A percentile compares a stretch with the other conserved stretches of the same genome.
These are phyloP conservation scores for Odontophorus gujanensis DNA, from an alignment of 2,113 vertebrate genomes.

Conservation along the genomic window DNA sequence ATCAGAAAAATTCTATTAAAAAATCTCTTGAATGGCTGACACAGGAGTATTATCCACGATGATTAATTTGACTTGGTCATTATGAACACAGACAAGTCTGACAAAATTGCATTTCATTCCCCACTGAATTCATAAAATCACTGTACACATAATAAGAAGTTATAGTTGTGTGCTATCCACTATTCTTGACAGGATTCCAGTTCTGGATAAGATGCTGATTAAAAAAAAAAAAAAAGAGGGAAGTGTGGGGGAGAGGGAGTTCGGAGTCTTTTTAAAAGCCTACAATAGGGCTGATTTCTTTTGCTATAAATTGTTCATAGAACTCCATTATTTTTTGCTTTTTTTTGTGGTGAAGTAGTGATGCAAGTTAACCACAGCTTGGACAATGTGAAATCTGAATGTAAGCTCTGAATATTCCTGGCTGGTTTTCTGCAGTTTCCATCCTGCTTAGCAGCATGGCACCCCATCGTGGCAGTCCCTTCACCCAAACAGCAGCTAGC, in stretches of 20 bases:
- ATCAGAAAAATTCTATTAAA: conserved; percentile 99
- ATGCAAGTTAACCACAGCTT: conserved; percentile 21
- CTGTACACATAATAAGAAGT: conserved; percentile 71
- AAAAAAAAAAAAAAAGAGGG: not conserved
- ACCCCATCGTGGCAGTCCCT: not conserved
- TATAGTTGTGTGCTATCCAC: conserved; percentile 61
- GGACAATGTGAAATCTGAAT: not conserved
- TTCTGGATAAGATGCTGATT: conserved; percentile 61
- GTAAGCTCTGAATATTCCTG: not conserved
- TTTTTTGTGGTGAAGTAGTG: not conserved
- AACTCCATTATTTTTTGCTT: conserved; percentile 30
- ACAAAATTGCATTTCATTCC: conserved; percentile 95
- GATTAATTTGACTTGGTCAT: conserved; percentile 97
- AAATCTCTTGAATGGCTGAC: conserved; percentile 91
- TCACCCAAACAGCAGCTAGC: not conserved
- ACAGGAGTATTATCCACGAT: conserved; percentile 94
- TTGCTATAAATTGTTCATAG: conserved; percentile 30
- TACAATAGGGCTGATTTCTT: conserved; percentile 55
- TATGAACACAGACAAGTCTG: conserved; percentile 93
- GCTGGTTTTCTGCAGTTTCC: not conserved
- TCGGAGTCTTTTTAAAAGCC: conserved; percentile 44
- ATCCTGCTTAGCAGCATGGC: not conserved
- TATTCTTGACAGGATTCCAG: conserved; percentile 63
- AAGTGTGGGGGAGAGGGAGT: not conserved
- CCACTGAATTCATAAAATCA: conserved; percentile 84